Evolutionary conservation across 2,888 invertebrate species (phyloP).

Genomic region (Palloptera scutellata): DNA sequence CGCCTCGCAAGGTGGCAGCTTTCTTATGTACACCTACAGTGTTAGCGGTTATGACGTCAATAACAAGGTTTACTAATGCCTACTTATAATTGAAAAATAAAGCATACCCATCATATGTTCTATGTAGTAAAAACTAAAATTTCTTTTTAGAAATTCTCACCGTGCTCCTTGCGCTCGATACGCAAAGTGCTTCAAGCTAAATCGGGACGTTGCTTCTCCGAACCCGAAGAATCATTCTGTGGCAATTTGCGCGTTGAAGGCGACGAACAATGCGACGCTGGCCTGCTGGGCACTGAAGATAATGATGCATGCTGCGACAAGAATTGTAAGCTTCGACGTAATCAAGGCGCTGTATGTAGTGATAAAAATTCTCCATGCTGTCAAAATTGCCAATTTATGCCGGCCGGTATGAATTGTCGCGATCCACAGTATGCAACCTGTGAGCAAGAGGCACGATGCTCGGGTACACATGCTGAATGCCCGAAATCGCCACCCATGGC

Average conservation of each 20-base stretch:
- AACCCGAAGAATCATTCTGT: constrained; percentile 95
- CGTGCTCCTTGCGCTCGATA: constrained; percentile 92
- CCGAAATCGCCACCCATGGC: constrained; percentile 80
- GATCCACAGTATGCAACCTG: constrained; percentile 92
- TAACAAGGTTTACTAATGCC: constrained; percentile 79
- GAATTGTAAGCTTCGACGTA: constrained; percentile 84
- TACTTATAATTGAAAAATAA: constrained; percentile 25
- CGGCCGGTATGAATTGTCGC: constrained; percentile 82
- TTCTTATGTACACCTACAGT: constrained; percentile 95
- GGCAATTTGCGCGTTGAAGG: constrained; percentile 95
- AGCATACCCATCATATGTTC: neutral
- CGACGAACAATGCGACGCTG: constrained; percentile 96
- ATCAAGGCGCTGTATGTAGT: constrained; percentile 90
- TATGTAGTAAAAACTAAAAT: neutral
- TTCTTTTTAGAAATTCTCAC: constrained; percentile 82
- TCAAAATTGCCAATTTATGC: constrained; percentile 87
- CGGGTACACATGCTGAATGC: constrained; percentile 82
- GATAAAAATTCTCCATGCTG: constrained; percentile 98
- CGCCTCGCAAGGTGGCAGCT: constrained; percentile 93
- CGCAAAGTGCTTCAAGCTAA: constrained; percentile 92
- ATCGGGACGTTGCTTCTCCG: constrained; percentile 89
- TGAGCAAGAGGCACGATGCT: constrained; percentile 90
- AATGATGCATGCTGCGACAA: constrained; percentile 94
- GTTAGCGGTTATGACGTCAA: constrained; percentile 96
- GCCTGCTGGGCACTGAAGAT: constrained; percentile 89